Evolutionary conservation across 2,888 invertebrate genomes (phyloP), one percentile per base, ranked within the genome.

Genomic region (Plebejus melissa): DNA sequence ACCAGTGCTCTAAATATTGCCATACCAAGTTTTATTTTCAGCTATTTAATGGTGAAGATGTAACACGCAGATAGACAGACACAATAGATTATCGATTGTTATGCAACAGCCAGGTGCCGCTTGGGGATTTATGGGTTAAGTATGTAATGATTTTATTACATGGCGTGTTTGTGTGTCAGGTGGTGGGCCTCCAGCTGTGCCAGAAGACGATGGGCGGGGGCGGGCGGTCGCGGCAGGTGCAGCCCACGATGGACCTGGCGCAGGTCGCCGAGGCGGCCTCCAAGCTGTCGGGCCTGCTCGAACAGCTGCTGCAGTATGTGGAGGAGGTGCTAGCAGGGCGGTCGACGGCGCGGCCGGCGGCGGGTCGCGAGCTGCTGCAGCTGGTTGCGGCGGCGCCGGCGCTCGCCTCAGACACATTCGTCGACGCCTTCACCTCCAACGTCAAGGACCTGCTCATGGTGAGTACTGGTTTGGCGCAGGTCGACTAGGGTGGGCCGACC

Each of bases 391-490:
- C 97, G 22, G 97, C 99, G 79, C 98, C 99, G 71, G 97, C 97
- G 86, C 98, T 99, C 95, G 96, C 96, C 70, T 85, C 87, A 0
- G 98, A 98, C 84, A 97, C 98, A 86, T 98, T 99, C 89, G 98
- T 98, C 60, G 96, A 97, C 82, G 98, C 99, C 96, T 97, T 99
- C 88, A 99, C 99, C 87, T 97, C 98, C 81, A 98, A 98, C 85
- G 97, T 99, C 87, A 99, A 99, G 92, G 99, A 99, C 94, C 95
- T 99, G 82, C 94, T 99, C 83, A 99, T 99, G 99, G 98, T 91
- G 65, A 72, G 79, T 50, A 50, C 13, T 50, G 50, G 9, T 9
- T 4, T 75, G 60, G n/a, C 16, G 57, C 57, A 4, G 57, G 57
- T 16, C 5, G 54, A 16, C 54, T 4, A 13, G 54, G 54, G 5